phyloP scores from a whole-genome alignment of 1,140 invertebrate species.

The Bactericera cockerelli region DNA sequence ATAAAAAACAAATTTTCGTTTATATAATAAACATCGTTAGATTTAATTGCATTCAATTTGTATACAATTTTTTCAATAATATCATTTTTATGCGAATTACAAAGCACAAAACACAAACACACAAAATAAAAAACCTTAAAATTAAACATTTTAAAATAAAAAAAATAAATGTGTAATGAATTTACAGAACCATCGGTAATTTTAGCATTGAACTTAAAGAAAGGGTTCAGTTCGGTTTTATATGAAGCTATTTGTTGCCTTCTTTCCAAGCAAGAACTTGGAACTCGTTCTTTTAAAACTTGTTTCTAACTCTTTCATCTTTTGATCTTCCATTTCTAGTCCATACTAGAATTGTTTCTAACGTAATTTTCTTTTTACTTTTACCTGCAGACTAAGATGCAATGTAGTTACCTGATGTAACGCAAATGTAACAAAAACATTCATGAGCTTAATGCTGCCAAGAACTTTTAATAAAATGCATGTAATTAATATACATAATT shows the following conservation, averaged over 20 bases:
- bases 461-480: too few species aligned
- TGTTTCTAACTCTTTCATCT: background rate
- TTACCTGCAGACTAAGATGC: too few species aligned
- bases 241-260: constrained; percentile 2
- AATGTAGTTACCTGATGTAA: too few species aligned
- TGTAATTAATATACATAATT: too few species aligned
- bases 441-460: too few species aligned
- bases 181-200: background rate
- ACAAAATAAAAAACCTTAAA: background rate
- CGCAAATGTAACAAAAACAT: too few species aligned
- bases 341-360: too few species aligned
- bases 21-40: constrained; percentile 6
- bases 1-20: constrained; percentile 8
- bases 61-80: background rate
- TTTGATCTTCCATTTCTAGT: too few species aligned
- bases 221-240: background rate
- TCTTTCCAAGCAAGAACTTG: too few species aligned
- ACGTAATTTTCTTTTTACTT: too few species aligned
- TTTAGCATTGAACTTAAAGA: constrained; percentile 6
- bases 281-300: background rate
- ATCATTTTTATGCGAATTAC: background rate
- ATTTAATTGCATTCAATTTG: background rate
- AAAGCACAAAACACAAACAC: background rate
- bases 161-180: background rate
- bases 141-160: background rate